These are phyloP conservation scores for Hippocampus comes DNA, from an alignment of 2,113 vertebrate species.

Conservation along the genomic window DNA sequence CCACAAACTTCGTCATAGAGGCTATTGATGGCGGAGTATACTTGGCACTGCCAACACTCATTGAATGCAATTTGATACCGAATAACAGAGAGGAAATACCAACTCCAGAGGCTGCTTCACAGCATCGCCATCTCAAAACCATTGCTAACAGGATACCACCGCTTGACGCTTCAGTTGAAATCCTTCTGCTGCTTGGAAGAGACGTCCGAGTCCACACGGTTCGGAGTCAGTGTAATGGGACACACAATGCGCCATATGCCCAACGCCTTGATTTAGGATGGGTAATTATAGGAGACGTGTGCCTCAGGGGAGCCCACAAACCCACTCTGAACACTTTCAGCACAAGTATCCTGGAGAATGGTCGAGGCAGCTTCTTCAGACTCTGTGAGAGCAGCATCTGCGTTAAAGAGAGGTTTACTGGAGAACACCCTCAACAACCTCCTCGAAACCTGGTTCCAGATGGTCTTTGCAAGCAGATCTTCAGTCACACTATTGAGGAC, in stretches of 20 bases:
- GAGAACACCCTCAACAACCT: too few species aligned
- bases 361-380: neutral
- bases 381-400: too few species aligned
- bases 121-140: neutral
- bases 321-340: neutral
- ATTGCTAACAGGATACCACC: neutral
- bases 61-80: neutral
- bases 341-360: neutral
- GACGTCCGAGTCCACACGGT: conserved; percentile 1
- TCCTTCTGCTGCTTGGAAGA: neutral
- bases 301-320: neutral
- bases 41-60: neutral
- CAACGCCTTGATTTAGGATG: neutral
- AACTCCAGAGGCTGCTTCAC: neutral
- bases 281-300: neutral
- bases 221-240: neutral
- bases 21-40: neutral
- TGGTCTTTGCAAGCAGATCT: too few species aligned
- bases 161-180: too few species aligned
- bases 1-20: neutral
- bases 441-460: too few species aligned
- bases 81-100: neutral
- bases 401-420: too few species aligned
- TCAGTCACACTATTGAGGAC: neutral
- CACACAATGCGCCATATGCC: neutral